Evolutionary conservation across 1,140 invertebrate genomes (phyloP), one percentile per base, ranked within the genome.

Genomic region (Nylanderia fulva): DNA sequence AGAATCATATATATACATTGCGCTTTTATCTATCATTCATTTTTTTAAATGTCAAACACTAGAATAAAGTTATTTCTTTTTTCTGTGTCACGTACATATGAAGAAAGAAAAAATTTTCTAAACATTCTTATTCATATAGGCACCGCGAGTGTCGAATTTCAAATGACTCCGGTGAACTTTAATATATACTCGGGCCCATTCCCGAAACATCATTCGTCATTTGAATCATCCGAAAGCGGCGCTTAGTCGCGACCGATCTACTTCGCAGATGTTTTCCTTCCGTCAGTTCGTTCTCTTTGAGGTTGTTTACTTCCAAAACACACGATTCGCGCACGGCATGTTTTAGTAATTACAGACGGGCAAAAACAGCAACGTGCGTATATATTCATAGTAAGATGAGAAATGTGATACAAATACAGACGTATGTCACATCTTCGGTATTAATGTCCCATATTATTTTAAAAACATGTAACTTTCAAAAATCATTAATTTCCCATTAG

Each of bases 261-360:
- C 52, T 72, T 48, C n/a, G 27, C 42, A 84, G 45, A 76, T 84
- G 71, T 84, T 75, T 84, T 52, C 71, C 36, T 84, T 84, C 80
- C 56, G 58, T 84, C 80, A 75, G 56, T 56, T 36, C 29, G 71
- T 21, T 75, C 48, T 61, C 69, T 72, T 75, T 72, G 56, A 84
- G 68, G 42, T 42, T 84, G 80, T 84, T 84, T 76, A 48, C 69
- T 84, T 39, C 54, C 42, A 84, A 84, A 84, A 84, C 71, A 84
- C 71, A 84, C 56, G 69, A 61, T 52, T 83, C 39, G 24, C 36
- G 36, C 52, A 36, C 21, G 64, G 52, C 52, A 66, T 33, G 52
- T 64, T 80, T 80, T 42, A 80, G 52, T 71, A 71, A 80, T 80
- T 80, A 80, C 75, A 29, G 64, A 27, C 24, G 4, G 52, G 11